Evolutionary conservation across 2,113 vertebrate species (phyloP).

Genomic region (Dasypus novemcinctus): DNA sequence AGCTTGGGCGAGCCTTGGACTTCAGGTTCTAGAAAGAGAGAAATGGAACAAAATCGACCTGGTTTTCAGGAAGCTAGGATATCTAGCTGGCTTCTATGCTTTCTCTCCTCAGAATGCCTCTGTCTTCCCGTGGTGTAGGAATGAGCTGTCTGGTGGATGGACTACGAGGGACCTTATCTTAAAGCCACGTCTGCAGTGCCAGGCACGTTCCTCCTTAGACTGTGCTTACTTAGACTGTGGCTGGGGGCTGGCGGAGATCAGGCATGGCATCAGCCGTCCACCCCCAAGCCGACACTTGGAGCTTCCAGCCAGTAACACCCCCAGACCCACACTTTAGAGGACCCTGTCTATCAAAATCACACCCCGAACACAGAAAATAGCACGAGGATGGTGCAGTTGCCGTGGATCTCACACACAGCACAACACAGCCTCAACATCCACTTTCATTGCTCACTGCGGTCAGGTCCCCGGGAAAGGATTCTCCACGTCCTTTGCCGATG

Average conservation of each 20-base stretch:
- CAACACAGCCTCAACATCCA: background rate
- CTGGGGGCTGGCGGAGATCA: background rate
- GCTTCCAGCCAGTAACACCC: background rate
- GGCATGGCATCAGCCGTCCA: rapidly evolving
- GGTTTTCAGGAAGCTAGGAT: background rate
- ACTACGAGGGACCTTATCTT: rapidly evolving
- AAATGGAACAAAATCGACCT: background rate
- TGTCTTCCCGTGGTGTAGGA: background rate
- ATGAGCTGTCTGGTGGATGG: background rate
- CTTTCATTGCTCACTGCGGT: rapidly evolving
- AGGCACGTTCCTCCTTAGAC: background rate
- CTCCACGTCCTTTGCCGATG: background rate
- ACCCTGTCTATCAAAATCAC: background rate
- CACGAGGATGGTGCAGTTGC: background rate
- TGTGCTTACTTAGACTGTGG: background rate
- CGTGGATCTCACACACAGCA: rapidly evolving
- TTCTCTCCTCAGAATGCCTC: background rate
- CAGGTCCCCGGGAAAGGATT: background rate
- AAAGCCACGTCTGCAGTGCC: background rate
- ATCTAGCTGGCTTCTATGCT: background rate
- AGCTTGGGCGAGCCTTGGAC: background rate
- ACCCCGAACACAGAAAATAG: background rate
- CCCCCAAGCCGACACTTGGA: background rate
- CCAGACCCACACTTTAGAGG: background rate
- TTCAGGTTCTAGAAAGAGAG: background rate